Evolutionary conservation across 2,797 vertebrate genomes (phyloP).

Genomic region (Aulostomus chinensis): DNA sequence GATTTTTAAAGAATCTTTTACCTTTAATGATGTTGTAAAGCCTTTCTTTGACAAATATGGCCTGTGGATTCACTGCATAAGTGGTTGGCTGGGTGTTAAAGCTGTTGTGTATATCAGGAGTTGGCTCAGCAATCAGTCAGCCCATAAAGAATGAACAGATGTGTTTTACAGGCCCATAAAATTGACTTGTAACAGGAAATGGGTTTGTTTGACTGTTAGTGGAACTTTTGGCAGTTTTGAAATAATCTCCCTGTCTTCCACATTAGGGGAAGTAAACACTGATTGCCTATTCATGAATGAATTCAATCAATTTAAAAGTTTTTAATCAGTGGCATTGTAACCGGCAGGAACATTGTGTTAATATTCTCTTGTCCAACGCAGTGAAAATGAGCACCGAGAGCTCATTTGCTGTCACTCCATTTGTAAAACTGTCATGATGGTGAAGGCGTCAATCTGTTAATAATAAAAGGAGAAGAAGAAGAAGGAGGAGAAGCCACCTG

Average conservation of each 20-base stretch:
- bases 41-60: slow-evolving; percentile 35
- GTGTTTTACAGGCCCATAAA: slow-evolving; percentile 52
- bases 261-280: background rate
- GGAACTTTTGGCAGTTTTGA: slow-evolving; percentile 6
- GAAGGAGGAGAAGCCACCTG: slow-evolving; percentile 10
- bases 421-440: slow-evolving; percentile 5
- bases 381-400: background rate
- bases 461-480: background rate
- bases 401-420: background rate
- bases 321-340: too few relatives aligned
- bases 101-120: slow-evolving; percentile 34
- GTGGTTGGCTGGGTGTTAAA: slow-evolving; percentile 17
- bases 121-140: slow-evolving; percentile 43
- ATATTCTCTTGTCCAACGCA: too few relatives aligned
- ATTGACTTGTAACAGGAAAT: slow-evolving; percentile 21
- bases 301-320: too few relatives aligned
- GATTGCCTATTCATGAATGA: slow-evolving; percentile 3
- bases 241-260: slow-evolving; percentile 3
- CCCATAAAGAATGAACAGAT: slow-evolving; percentile 54
- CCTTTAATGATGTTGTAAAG: slow-evolving; percentile 18
- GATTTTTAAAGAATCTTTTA: slow-evolving; percentile 22
- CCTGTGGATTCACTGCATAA: slow-evolving; percentile 11
- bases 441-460: background rate
- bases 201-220: background rate
- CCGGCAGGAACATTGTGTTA: too few relatives aligned